phyloP scores from a whole-genome alignment of 2,113 vertebrate genomes.

The Forbesichthys papilliferus region DNA sequence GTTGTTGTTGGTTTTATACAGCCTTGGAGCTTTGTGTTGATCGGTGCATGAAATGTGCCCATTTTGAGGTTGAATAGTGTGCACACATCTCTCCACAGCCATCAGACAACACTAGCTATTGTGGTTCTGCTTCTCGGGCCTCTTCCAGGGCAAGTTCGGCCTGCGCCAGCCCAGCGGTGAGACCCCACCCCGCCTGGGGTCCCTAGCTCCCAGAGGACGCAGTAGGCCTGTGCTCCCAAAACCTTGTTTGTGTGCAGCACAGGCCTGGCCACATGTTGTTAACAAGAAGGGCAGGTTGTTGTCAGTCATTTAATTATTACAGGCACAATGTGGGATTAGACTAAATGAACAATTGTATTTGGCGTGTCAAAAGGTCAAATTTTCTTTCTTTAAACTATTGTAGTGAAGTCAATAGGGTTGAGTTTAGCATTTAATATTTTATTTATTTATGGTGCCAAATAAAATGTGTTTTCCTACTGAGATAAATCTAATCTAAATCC shows the following conservation, averaged over 20 bases:
- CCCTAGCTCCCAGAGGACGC: too few species aligned
- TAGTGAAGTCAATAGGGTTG: neutral
- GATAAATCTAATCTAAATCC: neutral
- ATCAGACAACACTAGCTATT: conserved; percentile 84
- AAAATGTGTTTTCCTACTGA: neutral
- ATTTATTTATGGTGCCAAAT: neutral
- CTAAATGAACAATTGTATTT: too few species aligned
- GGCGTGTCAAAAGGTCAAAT: too few species aligned
- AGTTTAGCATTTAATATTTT: neutral
- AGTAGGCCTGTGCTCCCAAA: too few species aligned
- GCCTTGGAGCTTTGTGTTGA: too few species aligned
- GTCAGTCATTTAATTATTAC: too few species aligned
- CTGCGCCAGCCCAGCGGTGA: conserved; percentile 95
- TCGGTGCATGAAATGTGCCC: neutral
- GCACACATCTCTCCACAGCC: conserved; percentile 74
- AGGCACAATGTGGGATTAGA: too few species aligned
- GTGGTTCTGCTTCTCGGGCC: conserved; percentile 84
- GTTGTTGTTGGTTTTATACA: too few species aligned
- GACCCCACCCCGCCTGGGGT: conserved; percentile 47
- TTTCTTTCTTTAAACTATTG: neutral
- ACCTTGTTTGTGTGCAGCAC: too few species aligned
- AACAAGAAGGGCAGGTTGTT: too few species aligned
- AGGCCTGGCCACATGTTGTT: too few species aligned
- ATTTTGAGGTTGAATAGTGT: conserved; percentile 1
- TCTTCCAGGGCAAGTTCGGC: conserved; percentile 92